A percentile compares a stretch with the other conserved stretches of the same genome.
Evolutionary conservation across 2,797 vertebrate species (phyloP).

Genomic region (Microctenopoma lineatum): DNA sequence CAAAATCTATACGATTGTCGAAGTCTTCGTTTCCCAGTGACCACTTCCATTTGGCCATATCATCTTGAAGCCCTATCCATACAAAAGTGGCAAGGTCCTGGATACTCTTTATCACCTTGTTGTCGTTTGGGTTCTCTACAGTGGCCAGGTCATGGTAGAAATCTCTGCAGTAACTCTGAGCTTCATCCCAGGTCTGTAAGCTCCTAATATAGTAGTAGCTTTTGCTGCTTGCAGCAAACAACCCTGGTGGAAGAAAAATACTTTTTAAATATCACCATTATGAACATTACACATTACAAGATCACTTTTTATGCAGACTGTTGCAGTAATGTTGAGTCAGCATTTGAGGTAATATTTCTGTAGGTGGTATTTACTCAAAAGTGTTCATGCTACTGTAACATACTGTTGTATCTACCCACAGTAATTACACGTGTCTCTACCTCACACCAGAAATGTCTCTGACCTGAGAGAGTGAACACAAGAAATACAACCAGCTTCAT

Average conservation of each 20-base stretch:
- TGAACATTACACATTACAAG: background rate
- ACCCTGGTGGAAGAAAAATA: constrained; percentile 23
- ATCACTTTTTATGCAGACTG: background rate
- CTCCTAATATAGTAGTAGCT: constrained; percentile 48
- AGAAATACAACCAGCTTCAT: constrained; percentile 31
- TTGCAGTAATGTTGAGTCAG: background rate
- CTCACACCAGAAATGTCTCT: background rate
- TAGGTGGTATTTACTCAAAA: background rate
- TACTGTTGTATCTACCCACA: too few relatives aligned
- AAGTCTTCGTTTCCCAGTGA: background rate
- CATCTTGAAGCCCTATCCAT: constrained; percentile 65
- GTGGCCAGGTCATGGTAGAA: constrained; percentile 58
- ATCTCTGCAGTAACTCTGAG: constrained; percentile 65
- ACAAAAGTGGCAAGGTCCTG: accelerated
- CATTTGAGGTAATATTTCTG: too few relatives aligned
- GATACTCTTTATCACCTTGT: background rate
- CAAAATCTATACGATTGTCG: background rate
- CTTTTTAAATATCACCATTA: background rate
- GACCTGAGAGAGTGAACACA: constrained; percentile 39
- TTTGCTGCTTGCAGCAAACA: constrained; percentile 1
- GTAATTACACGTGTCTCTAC: too few relatives aligned
- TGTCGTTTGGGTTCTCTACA: constrained; percentile 11
- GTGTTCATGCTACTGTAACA: background rate
- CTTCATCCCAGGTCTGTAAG: constrained; percentile 52
- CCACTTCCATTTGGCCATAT: constrained; percentile 61